Conservation (phyloP, 2,797 vertebrate genomes). For the Dermochelys coriacea region DNA sequence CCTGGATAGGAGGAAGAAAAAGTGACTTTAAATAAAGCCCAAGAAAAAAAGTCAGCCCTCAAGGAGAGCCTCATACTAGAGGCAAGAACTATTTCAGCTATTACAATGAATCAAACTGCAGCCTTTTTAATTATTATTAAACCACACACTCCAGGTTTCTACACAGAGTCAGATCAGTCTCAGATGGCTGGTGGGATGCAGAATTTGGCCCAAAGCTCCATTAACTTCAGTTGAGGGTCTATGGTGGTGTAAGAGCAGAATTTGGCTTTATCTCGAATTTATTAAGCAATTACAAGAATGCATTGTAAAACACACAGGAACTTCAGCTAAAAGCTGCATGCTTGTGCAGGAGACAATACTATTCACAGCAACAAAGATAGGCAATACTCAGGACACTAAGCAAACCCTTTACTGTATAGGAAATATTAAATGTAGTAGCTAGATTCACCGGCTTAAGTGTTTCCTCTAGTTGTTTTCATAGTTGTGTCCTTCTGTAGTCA, state of each 20-base stretch:
- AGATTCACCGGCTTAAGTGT: neutral
- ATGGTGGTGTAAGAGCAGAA: neutral
- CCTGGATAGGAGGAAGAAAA: constrained; percentile 71
- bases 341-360: neutral
- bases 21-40: neutral
- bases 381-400: neutral
- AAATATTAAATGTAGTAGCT: neutral
- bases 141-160: neutral
- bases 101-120: neutral
- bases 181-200: neutral
- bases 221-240: neutral
- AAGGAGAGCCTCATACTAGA: rapidly evolving
- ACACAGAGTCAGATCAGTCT: neutral
- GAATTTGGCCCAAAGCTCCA: neutral
- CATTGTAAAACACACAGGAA: neutral
- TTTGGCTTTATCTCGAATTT: neutral
- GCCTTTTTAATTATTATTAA: neutral
- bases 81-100: neutral
- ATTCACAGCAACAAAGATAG: neutral
- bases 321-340: neutral
- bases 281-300: neutral
- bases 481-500: neutral
- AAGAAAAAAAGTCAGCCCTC: neutral
- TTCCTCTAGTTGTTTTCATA: neutral
- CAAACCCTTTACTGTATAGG: neutral